Base-by-base conservation (phyloP, 1,140 invertebrate species). In the Bombus sibiricus region DNA sequence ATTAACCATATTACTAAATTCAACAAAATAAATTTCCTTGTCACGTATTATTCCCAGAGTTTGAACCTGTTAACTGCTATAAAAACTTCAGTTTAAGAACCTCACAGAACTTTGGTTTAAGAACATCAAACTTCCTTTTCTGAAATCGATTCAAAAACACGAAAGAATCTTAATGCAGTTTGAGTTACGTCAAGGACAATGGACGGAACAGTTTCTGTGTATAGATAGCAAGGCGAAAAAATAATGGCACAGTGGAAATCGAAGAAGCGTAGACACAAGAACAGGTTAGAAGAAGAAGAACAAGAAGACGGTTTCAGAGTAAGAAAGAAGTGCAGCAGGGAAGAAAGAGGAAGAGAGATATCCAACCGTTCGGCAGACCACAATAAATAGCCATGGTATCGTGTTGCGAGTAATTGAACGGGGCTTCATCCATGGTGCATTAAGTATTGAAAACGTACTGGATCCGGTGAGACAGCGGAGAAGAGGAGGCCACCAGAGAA, bases 391-490 rank as follows among this genome's bases (percentile, higher is more conserved):
- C 93, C 89, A 90, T 87, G 92, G 88, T 94, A 94, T 94, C 92
- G 92, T 92, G 92, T 94, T 93, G 92, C 92, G 92, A 93, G 92
- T 93, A 94, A 93, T 94, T 92, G 92, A 93, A 93, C 93, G 92
- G 89, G 72, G 88, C 89, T 92, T 92, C 91, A 93, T 93, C 89
- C 89, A 87, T 91, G 89, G 86, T 89, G 88, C 88, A 93, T 92
- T 93, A 93, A 93, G 90, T 92, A 93, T 93, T 93, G 92, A 93
- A 93, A 93, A 92, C 91, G 88, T 87, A 88, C 81, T 71, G 87
- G 66, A 88, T 86, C 82, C 69, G 76, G 76, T 69, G 89, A 82
- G 81, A 90, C 72, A 86, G 74, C 62, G 15, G 69, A 68, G 41
- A 39, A 18, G 18, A 22, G 18, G 18, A 59, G 18, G 3, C 18